Conservation (phyloP, 2,113 vertebrate genomes). For the Erinaceus europaeus region DNA sequence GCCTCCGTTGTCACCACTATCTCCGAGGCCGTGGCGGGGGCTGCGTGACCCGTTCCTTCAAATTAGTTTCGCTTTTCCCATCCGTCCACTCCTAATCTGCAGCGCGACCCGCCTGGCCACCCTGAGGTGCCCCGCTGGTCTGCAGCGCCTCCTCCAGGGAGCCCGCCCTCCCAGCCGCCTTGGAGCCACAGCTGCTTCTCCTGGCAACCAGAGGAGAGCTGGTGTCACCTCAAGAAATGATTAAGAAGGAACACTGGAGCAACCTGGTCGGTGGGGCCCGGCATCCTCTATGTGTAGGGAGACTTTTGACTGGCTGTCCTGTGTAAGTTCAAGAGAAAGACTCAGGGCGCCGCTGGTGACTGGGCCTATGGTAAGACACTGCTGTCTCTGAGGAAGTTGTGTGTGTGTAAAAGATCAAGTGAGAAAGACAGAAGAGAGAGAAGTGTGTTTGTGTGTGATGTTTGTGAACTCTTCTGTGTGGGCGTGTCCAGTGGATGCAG, state of each 20-base stretch:
- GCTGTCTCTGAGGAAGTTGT: not conserved
- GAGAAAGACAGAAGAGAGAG: too few relatives aligned
- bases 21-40: not conserved
- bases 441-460: not conserved
- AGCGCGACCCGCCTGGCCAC: not conserved
- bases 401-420: not conserved
- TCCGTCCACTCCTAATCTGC: not conserved
- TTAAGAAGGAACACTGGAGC: not conserved
- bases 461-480: not conserved
- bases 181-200: constrained; percentile 29
- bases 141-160: constrained; percentile 10
- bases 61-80: constrained; percentile 68
- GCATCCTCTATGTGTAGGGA: not conserved
- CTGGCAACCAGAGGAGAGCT: not conserved
- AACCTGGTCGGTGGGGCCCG: not conserved
- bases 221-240: constrained; percentile 11
- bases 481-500: not conserved
- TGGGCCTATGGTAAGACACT: not conserved
- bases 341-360: not conserved
- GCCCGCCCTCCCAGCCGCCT: not conserved
- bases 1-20: not conserved
- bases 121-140: not conserved
- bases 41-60: not conserved
- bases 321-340: not conserved
- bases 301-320: not conserved